Evolutionary conservation across 2,797 vertebrate genomes (phyloP), one percentile per base, ranked within the genome.

Genomic region (Gadopsis marmoratus): DNA sequence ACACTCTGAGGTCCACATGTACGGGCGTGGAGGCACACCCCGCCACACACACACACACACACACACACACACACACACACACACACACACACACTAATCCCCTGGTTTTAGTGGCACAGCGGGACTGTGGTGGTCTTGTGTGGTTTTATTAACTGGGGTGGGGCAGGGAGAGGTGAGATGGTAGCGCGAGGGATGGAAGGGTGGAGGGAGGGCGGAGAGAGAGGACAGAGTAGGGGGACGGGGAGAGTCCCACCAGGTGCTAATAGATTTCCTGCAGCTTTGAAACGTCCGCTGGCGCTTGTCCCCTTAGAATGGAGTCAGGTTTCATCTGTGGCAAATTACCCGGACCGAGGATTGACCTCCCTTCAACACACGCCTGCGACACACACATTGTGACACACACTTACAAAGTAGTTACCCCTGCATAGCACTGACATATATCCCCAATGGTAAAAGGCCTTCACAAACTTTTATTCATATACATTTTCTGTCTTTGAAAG

Each of bases 221-320:
- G 65, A 54, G 89, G 53, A 74, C 70, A 70, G 81, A 83, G n/a
- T 19, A 50, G 70, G 64, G 31, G 26, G 54, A 56, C 48, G 41
- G 19, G 61, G 78, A 78, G 83, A 78, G 85, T 89, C 90, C 86
- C 89, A 90, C 93, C 90, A 95, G 94, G 95, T 95, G 95, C 94
- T 95, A 96, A 95, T 95, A 94, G 94, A 95, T 94, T 95, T 95
- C 94, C 94, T 94, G 92, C 91, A 93, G 95, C 93, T 95, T 94
- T 95, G 94, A 94, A 95, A 94, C 82, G 74, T 90, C 92, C 85
- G 88, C 91, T 92, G 80, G 89, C 74, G 79, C 83, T 53, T 82
- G 87, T 91, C 82, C 80, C 90, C 81, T 73, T 73, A 85, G 87
- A 90, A 84, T 61, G 81, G 90, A 88, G 81, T 95, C 83, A 9